phyloP scores from a whole-genome alignment of 2,888 invertebrate species.

The Noctua janthe region DNA sequence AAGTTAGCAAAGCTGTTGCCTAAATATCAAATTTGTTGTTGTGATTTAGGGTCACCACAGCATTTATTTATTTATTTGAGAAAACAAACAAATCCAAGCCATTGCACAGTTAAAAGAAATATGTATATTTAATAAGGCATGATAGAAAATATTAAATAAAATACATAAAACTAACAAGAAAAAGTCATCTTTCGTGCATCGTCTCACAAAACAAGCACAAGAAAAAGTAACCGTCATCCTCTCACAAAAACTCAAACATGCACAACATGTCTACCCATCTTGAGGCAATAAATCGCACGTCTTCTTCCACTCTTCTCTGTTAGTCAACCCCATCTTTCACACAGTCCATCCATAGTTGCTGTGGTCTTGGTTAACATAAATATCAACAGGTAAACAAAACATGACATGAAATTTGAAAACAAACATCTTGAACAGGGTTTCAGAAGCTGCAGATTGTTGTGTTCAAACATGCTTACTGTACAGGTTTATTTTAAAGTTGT shows the following conservation, averaged over 20 bases:
- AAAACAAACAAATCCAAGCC: background rate
- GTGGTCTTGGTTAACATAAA: slow-evolving; percentile 2
- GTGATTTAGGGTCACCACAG: background rate
- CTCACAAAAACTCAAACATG: background rate
- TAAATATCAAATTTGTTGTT: background rate
- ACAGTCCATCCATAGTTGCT: background rate
- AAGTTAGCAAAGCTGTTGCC: background rate
- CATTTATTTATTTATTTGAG: background rate
- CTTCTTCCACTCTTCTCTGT: background rate
- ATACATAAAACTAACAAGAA: background rate
- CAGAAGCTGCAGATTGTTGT: background rate
- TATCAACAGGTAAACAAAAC: slow-evolving; percentile 34
- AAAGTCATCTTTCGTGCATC: background rate
- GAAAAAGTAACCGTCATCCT: background rate
- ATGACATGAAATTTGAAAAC: background rate
- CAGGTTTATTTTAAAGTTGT: background rate
- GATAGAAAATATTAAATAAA: background rate
- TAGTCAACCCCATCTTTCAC: background rate
- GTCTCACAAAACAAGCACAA: background rate
- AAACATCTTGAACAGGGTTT: slow-evolving; percentile 1
- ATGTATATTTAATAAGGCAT: background rate
- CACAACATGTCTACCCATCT: too few species aligned
- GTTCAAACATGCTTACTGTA: background rate
- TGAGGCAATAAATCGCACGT: background rate
- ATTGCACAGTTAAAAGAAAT: too few species aligned